phyloP scores from a whole-genome alignment of 2,113 vertebrate species.

The Toxotes jaculatrix region DNA sequence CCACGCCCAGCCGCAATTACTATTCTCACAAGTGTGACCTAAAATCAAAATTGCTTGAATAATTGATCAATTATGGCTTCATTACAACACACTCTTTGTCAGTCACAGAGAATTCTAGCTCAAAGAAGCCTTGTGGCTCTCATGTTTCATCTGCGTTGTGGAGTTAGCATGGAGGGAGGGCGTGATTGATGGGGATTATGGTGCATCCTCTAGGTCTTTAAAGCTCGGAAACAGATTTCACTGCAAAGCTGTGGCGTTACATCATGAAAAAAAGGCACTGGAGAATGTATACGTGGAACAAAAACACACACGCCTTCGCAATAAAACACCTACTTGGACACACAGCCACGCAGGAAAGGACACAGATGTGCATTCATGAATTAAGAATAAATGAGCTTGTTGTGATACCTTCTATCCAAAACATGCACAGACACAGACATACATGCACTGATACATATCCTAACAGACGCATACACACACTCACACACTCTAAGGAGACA shows the following conservation, averaged over 20 bases:
- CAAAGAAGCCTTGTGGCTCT: slow-evolving; percentile 22
- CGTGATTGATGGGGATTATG: slow-evolving; percentile 25
- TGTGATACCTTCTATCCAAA: not conserved
- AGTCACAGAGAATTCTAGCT: slow-evolving; percentile 26
- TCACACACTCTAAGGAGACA: not conserved
- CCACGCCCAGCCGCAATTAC: not conserved
- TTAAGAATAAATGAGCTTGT: not conserved
- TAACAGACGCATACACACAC: not conserved
- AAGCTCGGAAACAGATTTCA: not conserved
- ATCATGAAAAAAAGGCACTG: not conserved
- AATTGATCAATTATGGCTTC: slow-evolving; percentile 59
- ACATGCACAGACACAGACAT: not conserved
- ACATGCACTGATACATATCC: not conserved
- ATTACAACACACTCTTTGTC: slow-evolving; percentile 27
- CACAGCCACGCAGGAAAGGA: not conserved
- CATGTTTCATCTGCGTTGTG: slow-evolving; percentile 25
- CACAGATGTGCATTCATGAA: not conserved
- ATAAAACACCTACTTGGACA: not conserved
- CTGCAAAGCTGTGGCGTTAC: not conserved
- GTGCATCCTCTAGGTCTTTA: not conserved
- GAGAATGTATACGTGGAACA: not conserved
- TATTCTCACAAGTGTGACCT: slow-evolving; percentile 27
- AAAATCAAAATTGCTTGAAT: slow-evolving; percentile 37
- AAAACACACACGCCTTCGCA: not conserved
- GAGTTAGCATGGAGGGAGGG: not conserved